phyloP scores from a whole-genome alignment of 2,797 vertebrate species.

The Poliocrania exsul region DNA sequence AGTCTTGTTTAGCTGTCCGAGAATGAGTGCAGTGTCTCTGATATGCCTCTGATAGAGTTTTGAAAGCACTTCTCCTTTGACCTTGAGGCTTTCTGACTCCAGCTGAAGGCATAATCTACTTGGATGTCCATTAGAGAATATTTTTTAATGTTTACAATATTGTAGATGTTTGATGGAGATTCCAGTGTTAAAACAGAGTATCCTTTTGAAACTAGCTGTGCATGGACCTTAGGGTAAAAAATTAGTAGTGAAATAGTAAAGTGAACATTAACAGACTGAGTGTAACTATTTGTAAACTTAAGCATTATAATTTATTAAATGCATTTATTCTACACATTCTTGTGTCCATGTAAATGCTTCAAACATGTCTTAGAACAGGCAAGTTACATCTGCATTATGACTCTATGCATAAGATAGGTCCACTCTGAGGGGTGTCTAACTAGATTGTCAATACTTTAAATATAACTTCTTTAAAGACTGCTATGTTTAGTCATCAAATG shows the following conservation, averaged over 20 bases:
- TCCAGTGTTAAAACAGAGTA: background rate
- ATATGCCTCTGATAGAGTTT: background rate
- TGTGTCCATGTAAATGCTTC: background rate
- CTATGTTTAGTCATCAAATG: background rate
- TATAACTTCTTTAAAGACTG: background rate
- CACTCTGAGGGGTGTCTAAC: background rate
- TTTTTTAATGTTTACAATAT: background rate
- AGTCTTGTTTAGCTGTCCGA: background rate
- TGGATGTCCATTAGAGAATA: background rate
- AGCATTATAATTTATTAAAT: background rate
- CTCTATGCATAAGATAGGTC: background rate
- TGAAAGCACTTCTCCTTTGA: background rate
- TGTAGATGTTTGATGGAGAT: background rate
- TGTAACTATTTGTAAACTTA: background rate
- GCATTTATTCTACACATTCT: background rate
- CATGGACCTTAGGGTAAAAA: background rate
- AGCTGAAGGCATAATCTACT: background rate
- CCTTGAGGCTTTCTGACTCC: background rate
- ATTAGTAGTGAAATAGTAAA: background rate
- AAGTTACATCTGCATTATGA: background rate
- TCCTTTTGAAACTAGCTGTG: background rate
- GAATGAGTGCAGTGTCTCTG: background rate
- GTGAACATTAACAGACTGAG: background rate
- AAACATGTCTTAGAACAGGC: background rate
- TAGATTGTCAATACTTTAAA: background rate